These are phyloP conservation scores for Mesorhabditis belari DNA, from an alignment of 2,888 invertebrate genomes.

Conservation along the genomic window DNA sequence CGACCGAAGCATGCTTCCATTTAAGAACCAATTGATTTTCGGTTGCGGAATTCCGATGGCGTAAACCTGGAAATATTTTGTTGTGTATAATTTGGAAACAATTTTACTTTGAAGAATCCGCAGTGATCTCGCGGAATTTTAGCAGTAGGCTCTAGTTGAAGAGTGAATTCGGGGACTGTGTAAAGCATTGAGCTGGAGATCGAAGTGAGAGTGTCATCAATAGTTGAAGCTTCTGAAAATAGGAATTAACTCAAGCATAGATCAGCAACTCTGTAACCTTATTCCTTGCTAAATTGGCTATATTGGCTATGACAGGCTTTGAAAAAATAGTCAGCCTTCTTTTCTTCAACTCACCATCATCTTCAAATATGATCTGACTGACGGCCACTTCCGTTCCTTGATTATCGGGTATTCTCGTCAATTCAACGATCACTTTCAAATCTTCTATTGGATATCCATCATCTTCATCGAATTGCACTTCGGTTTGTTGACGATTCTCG, in stretches of 20 bases:
- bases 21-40: slow-evolving; percentile 11
- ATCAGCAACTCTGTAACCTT: too few relatives aligned
- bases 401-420: not conserved
- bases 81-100: not conserved
- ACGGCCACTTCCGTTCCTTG: not conserved
- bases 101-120: not conserved
- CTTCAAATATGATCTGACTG: not conserved
- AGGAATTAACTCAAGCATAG: too few relatives aligned
- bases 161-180: not conserved
- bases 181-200: not conserved
- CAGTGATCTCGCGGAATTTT: not conserved
- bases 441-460: not conserved
- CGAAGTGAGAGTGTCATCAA: not conserved
- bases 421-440: not conserved
- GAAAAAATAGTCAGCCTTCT: too few relatives aligned
- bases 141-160: not conserved
- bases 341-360: not conserved
- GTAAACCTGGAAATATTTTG: not conserved
- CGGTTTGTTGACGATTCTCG: not conserved
- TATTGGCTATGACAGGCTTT: too few relatives aligned
- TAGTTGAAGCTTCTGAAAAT: not conserved
- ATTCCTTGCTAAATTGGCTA: too few relatives aligned
- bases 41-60: slow-evolving; percentile 14
- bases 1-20: slow-evolving; percentile 3
- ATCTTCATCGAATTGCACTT: not conserved